These are phyloP conservation scores for Tamias sibiricus DNA, from an alignment of 2,113 vertebrate genomes.

Conservation along the genomic window DNA sequence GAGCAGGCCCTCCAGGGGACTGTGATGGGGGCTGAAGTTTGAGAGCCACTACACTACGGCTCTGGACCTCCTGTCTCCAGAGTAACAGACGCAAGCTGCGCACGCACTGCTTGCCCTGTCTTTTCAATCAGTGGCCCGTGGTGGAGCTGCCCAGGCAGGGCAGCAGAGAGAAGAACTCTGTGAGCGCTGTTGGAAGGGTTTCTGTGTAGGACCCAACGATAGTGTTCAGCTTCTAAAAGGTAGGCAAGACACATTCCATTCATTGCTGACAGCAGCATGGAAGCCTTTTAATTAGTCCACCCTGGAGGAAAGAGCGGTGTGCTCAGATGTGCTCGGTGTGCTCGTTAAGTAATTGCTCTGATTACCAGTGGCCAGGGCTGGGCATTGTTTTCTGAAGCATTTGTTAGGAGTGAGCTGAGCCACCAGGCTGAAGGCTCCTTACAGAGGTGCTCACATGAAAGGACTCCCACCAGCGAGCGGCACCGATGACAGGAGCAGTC, in stretches of 20 bases:
- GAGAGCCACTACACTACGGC: neutral
- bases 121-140: neutral
- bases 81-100: neutral
- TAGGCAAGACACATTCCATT: conserved; percentile 6
- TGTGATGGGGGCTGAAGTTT: neutral
- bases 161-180: neutral
- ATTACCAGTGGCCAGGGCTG: conserved; percentile 56
- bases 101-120: neutral
- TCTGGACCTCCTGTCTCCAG: neutral
- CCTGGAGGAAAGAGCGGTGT: conserved; percentile 66
- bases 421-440: conserved; percentile 56
- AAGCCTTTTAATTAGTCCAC: conserved; percentile 78
- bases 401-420: neutral
- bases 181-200: neutral
- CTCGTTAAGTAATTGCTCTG: conserved; percentile 73
- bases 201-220: neutral
- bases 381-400: conserved; percentile 62
- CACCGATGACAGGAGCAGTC: neutral
- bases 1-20: neutral
- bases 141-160: neutral
- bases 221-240: conserved; percentile 59
- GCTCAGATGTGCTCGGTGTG: conserved; percentile 50
- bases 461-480: conserved; percentile 19
- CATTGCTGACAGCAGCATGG: conserved; percentile 72
- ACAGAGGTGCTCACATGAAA: conserved; percentile 66